Percentiles rank a stretch among this genome's conserved stretches.
These are phyloP conservation scores for Ellobius talpinus DNA, from an alignment of 2,113 vertebrate genomes.

Conservation along the genomic window DNA sequence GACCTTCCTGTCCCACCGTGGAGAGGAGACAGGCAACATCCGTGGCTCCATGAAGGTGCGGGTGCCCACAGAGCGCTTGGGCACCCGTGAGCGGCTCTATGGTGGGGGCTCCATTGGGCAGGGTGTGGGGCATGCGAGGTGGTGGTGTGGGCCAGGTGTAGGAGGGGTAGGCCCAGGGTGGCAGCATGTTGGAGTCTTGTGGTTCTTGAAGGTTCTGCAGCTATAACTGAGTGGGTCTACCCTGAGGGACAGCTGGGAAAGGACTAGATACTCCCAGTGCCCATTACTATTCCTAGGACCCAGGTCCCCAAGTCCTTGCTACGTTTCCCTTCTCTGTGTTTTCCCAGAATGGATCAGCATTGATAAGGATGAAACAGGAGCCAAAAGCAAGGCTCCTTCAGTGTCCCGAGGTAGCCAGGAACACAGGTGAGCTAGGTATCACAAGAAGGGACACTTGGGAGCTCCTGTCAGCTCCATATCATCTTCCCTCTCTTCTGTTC, in stretches of 20 bases:
- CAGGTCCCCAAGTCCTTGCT: not conserved
- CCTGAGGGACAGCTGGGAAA: not conserved
- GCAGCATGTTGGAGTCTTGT: not conserved
- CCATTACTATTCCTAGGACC: not conserved
- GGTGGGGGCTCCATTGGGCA: conserved; percentile 85
- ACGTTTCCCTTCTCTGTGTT: not conserved
- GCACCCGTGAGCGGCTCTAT: conserved; percentile 96
- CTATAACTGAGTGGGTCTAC: not conserved
- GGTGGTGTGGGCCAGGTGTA: not conserved
- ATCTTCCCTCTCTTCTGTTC: not conserved
- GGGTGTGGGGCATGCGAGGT: not conserved
- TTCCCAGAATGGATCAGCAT: conserved; percentile 96
- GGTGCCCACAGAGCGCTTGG: conserved; percentile 95
- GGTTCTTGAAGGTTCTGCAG: not conserved
- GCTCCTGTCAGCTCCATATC: not conserved
- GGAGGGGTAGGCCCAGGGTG: not conserved
- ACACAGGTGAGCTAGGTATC: conserved; percentile 76
- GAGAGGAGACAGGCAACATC: conserved; percentile 98
- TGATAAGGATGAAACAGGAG: conserved; percentile 94
- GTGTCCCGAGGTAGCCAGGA: conserved; percentile 90
- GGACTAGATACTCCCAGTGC: not conserved
- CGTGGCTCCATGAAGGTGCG: conserved; percentile 97
- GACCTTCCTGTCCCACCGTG: conserved; percentile 96
- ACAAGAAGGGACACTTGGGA: not conserved
- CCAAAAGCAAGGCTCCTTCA: conserved; percentile 90